phyloP scores from a whole-genome alignment of 2,797 vertebrate species.

The Sebastes itinus region DNA sequence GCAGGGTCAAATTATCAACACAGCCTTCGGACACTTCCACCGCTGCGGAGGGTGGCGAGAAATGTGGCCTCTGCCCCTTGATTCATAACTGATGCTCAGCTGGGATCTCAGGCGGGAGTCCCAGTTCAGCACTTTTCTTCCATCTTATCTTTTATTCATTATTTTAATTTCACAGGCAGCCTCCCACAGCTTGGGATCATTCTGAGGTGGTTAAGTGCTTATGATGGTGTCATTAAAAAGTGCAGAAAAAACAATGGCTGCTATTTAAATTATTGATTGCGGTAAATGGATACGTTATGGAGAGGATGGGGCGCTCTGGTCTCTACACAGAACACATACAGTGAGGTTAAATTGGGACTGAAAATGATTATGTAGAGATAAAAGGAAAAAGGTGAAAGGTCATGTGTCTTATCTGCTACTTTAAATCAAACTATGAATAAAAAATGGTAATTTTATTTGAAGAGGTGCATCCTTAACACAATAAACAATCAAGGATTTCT shows the following conservation, averaged over 20 bases:
- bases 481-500: slow-evolving; percentile 41
- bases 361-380: background rate
- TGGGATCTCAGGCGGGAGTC: slow-evolving; percentile 31
- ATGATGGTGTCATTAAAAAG: slow-evolving; percentile 60
- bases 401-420: background rate
- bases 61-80: slow-evolving; percentile 42
- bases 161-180: slow-evolving; percentile 65
- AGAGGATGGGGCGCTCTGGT: background rate
- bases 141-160: slow-evolving; percentile 78
- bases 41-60: slow-evolving; percentile 1
- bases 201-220: slow-evolving; percentile 56
- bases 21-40: slow-evolving; percentile 5
- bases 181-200: slow-evolving; percentile 30
- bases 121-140: slow-evolving; percentile 61
- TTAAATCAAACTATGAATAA: slow-evolving; percentile 6
- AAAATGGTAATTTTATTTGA: slow-evolving; percentile 9
- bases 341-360: background rate
- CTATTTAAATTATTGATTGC: slow-evolving; percentile 68
- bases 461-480: slow-evolving; percentile 29
- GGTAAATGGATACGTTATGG: slow-evolving; percentile 36
- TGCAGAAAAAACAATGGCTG: slow-evolving; percentile 42
- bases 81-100: slow-evolving; percentile 55
- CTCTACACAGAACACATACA: background rate
- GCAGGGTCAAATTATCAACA: slow-evolving; percentile 48
- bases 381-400: background rate